phyloP scores from a whole-genome alignment of 2,888 invertebrate species.

The Agrochola lota region DNA sequence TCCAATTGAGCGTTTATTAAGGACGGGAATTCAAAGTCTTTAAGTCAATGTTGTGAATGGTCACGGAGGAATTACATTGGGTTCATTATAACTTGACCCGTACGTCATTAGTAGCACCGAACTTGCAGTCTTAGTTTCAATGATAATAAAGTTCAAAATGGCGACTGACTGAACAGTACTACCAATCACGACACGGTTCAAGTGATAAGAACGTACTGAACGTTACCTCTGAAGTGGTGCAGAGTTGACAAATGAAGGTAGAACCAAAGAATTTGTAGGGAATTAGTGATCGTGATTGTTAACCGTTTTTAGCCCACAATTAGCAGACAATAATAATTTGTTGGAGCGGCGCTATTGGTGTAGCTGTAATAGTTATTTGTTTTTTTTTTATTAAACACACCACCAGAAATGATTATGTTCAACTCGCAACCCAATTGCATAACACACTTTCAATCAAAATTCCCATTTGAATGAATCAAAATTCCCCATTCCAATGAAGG shows the following conservation, averaged over 20 bases:
- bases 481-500: too few species aligned
- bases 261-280: background rate
- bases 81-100: too few species aligned
- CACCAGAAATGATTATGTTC: background rate
- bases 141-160: too few species aligned
- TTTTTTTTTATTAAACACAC: background rate
- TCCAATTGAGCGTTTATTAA: background rate
- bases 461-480: too few species aligned
- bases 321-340: background rate
- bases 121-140: too few species aligned
- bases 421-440: too few species aligned
- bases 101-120: too few species aligned
- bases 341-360: background rate
- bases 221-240: background rate
- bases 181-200: too few species aligned
- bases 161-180: too few species aligned
- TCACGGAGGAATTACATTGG: background rate
- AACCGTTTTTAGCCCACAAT: background rate
- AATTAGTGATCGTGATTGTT: background rate
- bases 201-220: background rate
- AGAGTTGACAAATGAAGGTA: constrained; percentile 5
- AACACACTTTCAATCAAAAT: too few species aligned
- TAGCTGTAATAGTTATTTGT: background rate
- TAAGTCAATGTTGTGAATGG: background rate
- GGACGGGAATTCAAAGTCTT: too few species aligned